Evolutionary conservation across 1,140 invertebrate species (phyloP), one percentile per base, ranked within the genome.

Genomic region (Drosophila hydei): DNA sequence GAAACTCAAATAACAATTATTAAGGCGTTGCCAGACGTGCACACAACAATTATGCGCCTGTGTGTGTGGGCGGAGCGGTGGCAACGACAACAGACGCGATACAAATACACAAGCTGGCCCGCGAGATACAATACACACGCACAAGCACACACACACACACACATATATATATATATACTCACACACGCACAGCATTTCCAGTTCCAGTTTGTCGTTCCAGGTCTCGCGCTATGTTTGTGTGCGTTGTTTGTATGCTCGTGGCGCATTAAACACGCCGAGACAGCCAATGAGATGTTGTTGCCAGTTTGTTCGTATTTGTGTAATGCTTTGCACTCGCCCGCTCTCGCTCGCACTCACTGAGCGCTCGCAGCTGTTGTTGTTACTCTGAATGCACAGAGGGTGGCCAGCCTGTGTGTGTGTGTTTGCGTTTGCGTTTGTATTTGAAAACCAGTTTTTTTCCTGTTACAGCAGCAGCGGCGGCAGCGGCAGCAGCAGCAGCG

Each of bases 1-100:
- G 83, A 77, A 88, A 89, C 83, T 90, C 83, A 90, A 90, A 90
- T 85, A 90, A 89, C 84, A 90, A 90, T 90, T 89, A 89, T 90
- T 79, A 90, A 90, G 89, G 89, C 89, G 89, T 90, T 90, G 78
- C 89, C 89, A 90, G 89, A 90, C 89, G 69, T 71, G 69, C 88
- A 87, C 83, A 87, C 74, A 88, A 88, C 81, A 85, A 85, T 85
- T 88, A 79, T 79, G 68, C 63, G 72, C 45, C 58, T 83, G 84
- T 88, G 75, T 88, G 83, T 64, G 77, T 81, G 84, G 75, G 84
- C 72, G 84, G 65, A 77, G 72, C 64, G 72, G 78, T 59, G 64
- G 58, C 72, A 55, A 52, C 23, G 42, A 33, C 11, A 40, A 72
- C 80, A 75, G 77, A 68, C 79, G 65, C 78, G 80, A 78, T 75